Percentiles rank a stretch among this genome's conserved stretches.
phyloP scores from a whole-genome alignment of 1,140 invertebrate genomes.

The Aphaenogaster ashmeadi region DNA sequence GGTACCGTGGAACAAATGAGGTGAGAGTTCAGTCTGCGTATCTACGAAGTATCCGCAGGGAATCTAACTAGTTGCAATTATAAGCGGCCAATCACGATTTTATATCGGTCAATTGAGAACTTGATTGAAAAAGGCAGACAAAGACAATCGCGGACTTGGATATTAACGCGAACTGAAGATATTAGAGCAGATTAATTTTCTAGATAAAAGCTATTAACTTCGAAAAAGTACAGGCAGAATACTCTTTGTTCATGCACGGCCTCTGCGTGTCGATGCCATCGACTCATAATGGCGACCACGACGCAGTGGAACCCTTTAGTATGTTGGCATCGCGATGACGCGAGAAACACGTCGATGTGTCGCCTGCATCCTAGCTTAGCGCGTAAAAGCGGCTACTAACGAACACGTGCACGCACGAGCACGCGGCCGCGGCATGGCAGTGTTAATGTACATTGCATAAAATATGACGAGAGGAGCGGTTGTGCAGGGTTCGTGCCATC shows the following conservation, averaged over 20 bases:
- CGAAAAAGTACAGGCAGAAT: neutral
- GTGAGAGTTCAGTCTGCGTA: conserved; percentile 19
- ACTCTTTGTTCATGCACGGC: neutral
- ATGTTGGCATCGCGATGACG: conserved; percentile 16
- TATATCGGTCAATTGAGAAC: conserved; percentile 1
- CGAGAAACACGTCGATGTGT: conserved; percentile 1
- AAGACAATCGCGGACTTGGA: neutral
- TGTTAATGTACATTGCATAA: conserved; percentile 73
- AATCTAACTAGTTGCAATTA: conserved; percentile 12
- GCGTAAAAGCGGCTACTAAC: conserved; percentile 55
- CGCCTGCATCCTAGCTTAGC: neutral
- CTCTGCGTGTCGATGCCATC: conserved; percentile 9
- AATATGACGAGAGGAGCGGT: conserved; percentile 73
- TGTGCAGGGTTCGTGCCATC: conserved; percentile 68
- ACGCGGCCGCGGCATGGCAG: conserved; percentile 41
- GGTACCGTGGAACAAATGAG: conserved; percentile 24
- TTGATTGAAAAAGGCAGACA: neutral
- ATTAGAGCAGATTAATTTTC: neutral
- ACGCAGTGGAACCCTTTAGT: neutral
- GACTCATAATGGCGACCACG: neutral
- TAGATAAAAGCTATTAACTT: neutral
- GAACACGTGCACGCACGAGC: conserved; percentile 51
- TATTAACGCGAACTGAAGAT: neutral
- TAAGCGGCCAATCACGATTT: neutral
- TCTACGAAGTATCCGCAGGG: neutral